A percentile compares a stretch with the other conserved stretches of the same genome.
These are phyloP conservation scores for Ifrita kowaldi DNA, from an alignment of 2,113 vertebrate species.

Conservation along the genomic window DNA sequence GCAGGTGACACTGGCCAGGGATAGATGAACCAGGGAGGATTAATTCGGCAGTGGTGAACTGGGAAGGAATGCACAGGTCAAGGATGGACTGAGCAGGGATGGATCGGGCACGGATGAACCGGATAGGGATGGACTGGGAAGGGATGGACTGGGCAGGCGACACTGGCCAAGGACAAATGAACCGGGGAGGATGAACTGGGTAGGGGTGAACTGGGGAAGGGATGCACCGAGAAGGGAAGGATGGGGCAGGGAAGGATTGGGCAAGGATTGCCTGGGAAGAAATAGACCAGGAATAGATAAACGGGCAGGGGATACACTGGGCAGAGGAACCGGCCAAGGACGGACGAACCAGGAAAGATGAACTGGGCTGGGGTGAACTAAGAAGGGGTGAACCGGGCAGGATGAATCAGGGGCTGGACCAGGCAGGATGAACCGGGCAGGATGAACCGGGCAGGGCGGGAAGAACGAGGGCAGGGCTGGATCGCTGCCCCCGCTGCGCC, in stretches of 20 bases:
- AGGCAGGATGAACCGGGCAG: neutral
- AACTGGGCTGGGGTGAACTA: neutral
- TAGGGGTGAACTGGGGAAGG: neutral
- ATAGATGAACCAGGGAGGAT: neutral
- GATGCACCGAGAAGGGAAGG: neutral
- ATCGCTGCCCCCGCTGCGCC: neutral
- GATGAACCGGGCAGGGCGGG: neutral
- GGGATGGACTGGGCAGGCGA: neutral
- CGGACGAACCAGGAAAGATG: neutral
- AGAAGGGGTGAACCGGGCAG: neutral
- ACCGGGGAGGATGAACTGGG: neutral
- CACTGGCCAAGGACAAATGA: neutral
- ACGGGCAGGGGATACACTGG: neutral
- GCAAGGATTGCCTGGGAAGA: neutral
- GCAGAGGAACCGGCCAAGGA: neutral
- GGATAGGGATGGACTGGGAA: too few species aligned
- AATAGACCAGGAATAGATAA: neutral
- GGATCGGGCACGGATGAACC: neutral
- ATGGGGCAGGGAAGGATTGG: neutral
- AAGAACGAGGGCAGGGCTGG: neutral
- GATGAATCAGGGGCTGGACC: neutral
- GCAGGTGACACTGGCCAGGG: neutral
- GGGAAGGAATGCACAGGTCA: too few species aligned
- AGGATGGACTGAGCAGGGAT: neutral
- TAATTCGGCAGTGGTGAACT: neutral